These are phyloP conservation scores for Phylloscopus trochiloides DNA, from an alignment of 2,113 vertebrate species.

Conservation along the genomic window DNA sequence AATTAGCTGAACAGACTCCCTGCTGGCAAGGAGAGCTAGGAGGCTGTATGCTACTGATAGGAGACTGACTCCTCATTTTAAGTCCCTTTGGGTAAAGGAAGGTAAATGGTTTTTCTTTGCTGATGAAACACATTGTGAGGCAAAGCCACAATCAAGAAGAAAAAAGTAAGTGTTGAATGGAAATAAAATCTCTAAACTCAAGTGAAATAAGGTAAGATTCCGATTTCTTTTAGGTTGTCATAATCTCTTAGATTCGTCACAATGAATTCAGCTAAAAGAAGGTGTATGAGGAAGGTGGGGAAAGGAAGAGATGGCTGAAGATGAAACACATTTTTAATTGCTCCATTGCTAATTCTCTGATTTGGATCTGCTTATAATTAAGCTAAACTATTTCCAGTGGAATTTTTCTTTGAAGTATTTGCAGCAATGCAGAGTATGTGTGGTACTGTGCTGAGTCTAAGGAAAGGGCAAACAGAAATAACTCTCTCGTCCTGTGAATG, in stretches of 20 bases:
- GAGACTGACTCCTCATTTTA: background rate
- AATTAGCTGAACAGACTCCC: background rate
- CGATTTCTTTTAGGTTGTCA: background rate
- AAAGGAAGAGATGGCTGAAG: background rate
- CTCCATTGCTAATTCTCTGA: background rate
- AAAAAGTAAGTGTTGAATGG: background rate
- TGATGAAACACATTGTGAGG: background rate
- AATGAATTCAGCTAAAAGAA: background rate
- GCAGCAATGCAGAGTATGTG: background rate
- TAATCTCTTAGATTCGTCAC: background rate
- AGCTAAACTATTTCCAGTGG: background rate
- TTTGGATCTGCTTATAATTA: conserved; percentile 5
- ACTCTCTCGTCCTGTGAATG: background rate
- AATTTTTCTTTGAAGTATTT: background rate
- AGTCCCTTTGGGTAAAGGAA: background rate
- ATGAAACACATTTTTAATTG: background rate
- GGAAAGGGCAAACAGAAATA: background rate
- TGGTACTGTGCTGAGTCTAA: background rate
- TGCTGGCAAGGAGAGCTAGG: background rate
- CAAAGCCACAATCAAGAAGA: background rate
- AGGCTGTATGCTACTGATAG: rapidly evolving
- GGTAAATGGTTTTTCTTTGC: background rate
- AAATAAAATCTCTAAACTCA: conserved; percentile 6
- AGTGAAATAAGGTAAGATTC: background rate
- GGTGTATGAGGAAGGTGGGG: background rate